These are phyloP conservation scores for Pseudomyrmex gracilis DNA, from an alignment of 1,140 invertebrate species.

Conservation along the genomic window DNA sequence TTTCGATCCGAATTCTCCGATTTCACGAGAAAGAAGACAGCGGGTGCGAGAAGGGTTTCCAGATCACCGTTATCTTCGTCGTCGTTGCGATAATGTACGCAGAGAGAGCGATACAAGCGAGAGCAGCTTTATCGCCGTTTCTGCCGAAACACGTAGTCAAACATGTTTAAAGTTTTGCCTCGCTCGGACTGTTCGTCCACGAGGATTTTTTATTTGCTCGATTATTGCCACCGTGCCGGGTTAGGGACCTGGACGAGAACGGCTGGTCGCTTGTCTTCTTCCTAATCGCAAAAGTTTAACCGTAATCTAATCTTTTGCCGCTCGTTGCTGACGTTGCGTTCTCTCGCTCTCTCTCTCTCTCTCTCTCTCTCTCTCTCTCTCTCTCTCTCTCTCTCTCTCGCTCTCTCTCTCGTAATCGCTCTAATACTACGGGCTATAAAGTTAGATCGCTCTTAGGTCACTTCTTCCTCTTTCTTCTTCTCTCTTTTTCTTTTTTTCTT, in stretches of 20 bases:
- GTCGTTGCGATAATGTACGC: slow-evolving; percentile 41
- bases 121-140: slow-evolving; percentile 51
- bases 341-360: background rate
- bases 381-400: background rate
- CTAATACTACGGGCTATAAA: slow-evolving; percentile 34
- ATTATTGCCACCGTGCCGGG: slow-evolving; percentile 40
- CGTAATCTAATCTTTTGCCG: slow-evolving; percentile 26
- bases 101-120: slow-evolving; percentile 37
- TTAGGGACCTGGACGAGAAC: slow-evolving; percentile 9
- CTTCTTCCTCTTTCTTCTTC: slow-evolving; percentile 21
- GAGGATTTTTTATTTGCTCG: slow-evolving; percentile 33
- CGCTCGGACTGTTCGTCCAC: background rate
- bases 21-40: background rate
- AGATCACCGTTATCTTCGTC: slow-evolving; percentile 1
- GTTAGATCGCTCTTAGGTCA: slow-evolving; percentile 13
- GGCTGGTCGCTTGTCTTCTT: slow-evolving; percentile 37
- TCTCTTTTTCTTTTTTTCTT: background rate
- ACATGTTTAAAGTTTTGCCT: slow-evolving; percentile 29
- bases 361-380: background rate
- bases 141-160: slow-evolving; percentile 42
- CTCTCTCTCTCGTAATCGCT: background rate
- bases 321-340: slow-evolving; percentile 7
- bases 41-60: slow-evolving; percentile 2
- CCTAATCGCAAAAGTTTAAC: slow-evolving; percentile 50
- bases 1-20: slow-evolving; percentile 31